phyloP scores from a whole-genome alignment of 1,140 invertebrate genomes.

The Bombus sibiricus region DNA sequence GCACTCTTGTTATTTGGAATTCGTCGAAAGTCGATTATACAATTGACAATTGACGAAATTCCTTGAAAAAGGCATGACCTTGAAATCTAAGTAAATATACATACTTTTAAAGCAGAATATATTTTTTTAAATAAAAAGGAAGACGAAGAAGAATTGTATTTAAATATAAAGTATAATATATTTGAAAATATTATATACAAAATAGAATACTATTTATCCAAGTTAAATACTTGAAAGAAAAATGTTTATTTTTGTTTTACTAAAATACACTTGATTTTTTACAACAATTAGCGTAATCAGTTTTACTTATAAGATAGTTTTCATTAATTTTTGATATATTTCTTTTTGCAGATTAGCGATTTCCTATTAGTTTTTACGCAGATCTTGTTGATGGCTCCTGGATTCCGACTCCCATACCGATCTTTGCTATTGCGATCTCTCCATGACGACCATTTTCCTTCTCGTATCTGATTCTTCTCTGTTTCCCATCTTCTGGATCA shows the following conservation, averaged over 20 bases:
- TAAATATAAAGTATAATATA: neutral
- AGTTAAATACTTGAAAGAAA: neutral
- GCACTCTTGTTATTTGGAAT: too few relatives aligned
- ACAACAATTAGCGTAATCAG: neutral
- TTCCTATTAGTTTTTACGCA: neutral
- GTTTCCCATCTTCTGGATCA: conserved; percentile 74
- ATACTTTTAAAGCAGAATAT: too few relatives aligned
- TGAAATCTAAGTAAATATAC: too few relatives aligned
- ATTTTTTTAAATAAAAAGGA: neutral
- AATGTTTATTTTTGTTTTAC: neutral
- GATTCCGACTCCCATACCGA: conserved; percentile 68
- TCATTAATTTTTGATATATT: neutral
- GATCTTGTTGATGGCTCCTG: conserved; percentile 56
- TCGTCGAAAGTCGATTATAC: neutral
- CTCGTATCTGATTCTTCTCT: conserved; percentile 71
- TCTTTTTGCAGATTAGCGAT: conserved; percentile 6
- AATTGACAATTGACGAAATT: neutral
- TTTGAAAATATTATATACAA: neutral
- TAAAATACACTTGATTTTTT: neutral
- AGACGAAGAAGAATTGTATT: neutral
- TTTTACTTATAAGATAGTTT: neutral
- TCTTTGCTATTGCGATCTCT: conserved; percentile 60
- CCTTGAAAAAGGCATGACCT: neutral
- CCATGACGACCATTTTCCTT: conserved; percentile 73
- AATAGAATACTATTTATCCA: neutral